Percentiles rank a stretch among this genome's conserved stretches.
Conservation (phyloP, 2,888 invertebrate species). For the Sarcophaga rosellei region DNA sequence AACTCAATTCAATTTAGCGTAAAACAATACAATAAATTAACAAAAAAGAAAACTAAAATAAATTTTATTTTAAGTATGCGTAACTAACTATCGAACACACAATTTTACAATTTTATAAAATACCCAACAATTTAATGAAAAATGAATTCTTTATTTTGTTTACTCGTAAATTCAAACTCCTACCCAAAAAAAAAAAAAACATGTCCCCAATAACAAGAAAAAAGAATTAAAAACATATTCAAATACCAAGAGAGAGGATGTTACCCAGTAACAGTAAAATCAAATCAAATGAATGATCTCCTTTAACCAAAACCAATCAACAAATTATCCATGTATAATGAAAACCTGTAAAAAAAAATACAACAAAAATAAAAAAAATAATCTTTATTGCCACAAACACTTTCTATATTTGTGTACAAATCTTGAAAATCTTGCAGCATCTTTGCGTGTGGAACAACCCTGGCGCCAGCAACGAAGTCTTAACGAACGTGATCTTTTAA, state of each 20-base stretch:
- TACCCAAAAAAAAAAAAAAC: constrained; percentile 10
- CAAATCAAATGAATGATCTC: constrained; percentile 5
- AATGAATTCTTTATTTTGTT: not conserved
- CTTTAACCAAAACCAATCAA: constrained; percentile 11
- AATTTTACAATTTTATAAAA: constrained; percentile 63
- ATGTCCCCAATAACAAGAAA: constrained; percentile 26
- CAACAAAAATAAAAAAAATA: constrained; percentile 22
- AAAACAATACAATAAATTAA: not conserved
- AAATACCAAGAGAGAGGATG: constrained; percentile 62
- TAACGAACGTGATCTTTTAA: constrained; percentile 78
- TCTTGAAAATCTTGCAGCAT: constrained; percentile 72
- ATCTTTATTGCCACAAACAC: constrained; percentile 46
- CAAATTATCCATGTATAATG: not conserved
- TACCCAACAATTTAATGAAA: constrained; percentile 67
- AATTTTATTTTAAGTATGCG: no score
- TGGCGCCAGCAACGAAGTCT: constrained; percentile 79
- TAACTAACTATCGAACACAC: not conserved
- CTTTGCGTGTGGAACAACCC: constrained; percentile 74
- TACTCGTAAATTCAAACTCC: constrained; percentile 22
- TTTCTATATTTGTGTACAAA: constrained; percentile 60
- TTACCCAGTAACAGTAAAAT: constrained; percentile 37
- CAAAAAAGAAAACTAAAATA: no score
- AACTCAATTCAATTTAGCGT: not conserved
- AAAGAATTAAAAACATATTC: not conserved
- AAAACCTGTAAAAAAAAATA: constrained; percentile 5